Evolutionary conservation across 2,888 invertebrate genomes (phyloP), one percentile per base, ranked within the genome.

Genomic region (Norana najaformis): DNA sequence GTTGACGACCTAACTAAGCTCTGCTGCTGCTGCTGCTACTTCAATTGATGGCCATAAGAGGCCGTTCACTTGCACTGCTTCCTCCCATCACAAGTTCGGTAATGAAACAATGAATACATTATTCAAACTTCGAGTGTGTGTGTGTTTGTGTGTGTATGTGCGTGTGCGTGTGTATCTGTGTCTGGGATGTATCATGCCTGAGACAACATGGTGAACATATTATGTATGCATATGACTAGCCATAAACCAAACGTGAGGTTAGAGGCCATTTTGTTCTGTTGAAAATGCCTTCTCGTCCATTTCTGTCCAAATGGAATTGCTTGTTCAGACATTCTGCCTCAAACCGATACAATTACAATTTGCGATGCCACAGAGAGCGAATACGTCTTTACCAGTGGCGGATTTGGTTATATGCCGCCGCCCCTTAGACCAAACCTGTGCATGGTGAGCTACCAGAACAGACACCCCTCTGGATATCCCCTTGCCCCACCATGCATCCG

Each of bases 91-190:
- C 30, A 30, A 69, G 69, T 69, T 69, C 69, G n/a, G 30, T 69
- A 69, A 69, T 69, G 69, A 69, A 69, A 69, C 69, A 69, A 69
- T 69, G 69, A 69, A 69, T 69, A 69, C 69, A 69, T 69, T 69
- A 69, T 69, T 69, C 69, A n/a, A 69, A 69, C 8, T n/a, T 69
- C 30, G n/a, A 41, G n/a, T 69, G n/a, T 16, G 23, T 23, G 23
- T 23, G 23, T 47, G 23, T 23, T 23, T 20, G 47, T 23, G 47
- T 23, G 47, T 23, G 47, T 23, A 6, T 47, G 6, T 47, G 47
- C 20, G 13, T 47, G 14, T 47, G 13, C 30, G 30, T 53, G 23
- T 23, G 13, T 23, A 30, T 53, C 3, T 53, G 30, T 53, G 13
- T 53, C 23, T 30, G 13, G n/a, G 23, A 53, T 53, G 13, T 30